Base-by-base conservation (phyloP, 1,140 invertebrate genomes). In the Heliothis subflexa region DNA sequence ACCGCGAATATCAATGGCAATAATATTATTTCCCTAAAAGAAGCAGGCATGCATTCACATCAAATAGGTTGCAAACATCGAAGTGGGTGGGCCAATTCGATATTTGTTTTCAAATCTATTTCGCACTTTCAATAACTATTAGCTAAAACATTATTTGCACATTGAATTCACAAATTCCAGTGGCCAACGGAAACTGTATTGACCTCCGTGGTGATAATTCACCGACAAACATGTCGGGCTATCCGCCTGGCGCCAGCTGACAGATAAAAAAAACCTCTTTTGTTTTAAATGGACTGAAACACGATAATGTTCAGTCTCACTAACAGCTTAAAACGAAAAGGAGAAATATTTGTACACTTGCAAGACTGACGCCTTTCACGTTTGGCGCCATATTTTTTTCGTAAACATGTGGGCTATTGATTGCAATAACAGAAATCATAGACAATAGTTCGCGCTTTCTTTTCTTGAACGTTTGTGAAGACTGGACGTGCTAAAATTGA, bases 231-330 rank as follows among this genome's bases (percentile, higher is more conserved):
- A 81, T 74, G 78, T 83, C 83, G 77, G 81, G 81, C 80, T 83
- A 78, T 77, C 84, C 68, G 81, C 64, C 68, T 79, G 83, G 86
- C 85, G 83, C 84, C 88, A 80, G 57, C 71, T 45, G 47, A n/a
- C 72, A 64, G 49, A 62, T 76, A 81, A 82, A 82, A n/a, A 83
- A 80, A 85, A 83, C 78, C 81, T 83, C 85, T 84, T 88, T 89
- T 90, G 84, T 88, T 90, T 75, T 89, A 86, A 87, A 87, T 88
- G 83, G 73, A 64, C 81, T 70, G 77, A 83, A 86, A 81, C 81
- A 81, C 77, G 83, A 85, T 86, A 79, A 72, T 78, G 78, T 86
- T 62, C 79, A 83, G 82, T 78, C 71, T 49, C 45, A 80, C 52
- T 61, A 18, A 71, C 50, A 14, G 14, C 54, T 33, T 16, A 33